phyloP scores from a whole-genome alignment of 2,888 invertebrate species.

The Carterocephalus palaemon region DNA sequence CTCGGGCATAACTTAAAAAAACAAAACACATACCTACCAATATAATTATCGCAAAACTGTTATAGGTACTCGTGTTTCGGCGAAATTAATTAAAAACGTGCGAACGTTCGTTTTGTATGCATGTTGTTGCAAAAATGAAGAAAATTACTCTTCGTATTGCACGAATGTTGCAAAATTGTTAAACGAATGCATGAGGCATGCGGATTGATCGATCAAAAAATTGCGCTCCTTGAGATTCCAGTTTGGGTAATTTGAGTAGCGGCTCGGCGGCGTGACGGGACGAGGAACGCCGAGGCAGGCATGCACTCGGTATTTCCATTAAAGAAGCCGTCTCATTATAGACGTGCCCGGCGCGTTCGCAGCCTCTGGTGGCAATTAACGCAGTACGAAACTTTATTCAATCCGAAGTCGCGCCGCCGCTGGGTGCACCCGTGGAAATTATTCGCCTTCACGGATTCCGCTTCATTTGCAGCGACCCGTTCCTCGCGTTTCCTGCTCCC shows the following conservation, averaged over 20 bases:
- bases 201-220: slow-evolving; percentile 17
- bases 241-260: slow-evolving; percentile 8
- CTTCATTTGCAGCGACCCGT: slow-evolving; percentile 46
- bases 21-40: not conserved
- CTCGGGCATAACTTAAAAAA: too few relatives aligned
- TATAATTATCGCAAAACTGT: not conserved
- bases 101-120: not conserved
- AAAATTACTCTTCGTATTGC: not conserved
- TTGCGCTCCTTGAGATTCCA: slow-evolving; percentile 13
- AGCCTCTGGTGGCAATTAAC: slow-evolving; percentile 63
- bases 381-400: slow-evolving; percentile 67
- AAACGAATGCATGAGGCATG: slow-evolving; percentile 5
- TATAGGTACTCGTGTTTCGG: too few relatives aligned
- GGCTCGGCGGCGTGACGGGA: slow-evolving; percentile 6
- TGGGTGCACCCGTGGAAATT: slow-evolving; percentile 47
- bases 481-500: slow-evolving; percentile 36
- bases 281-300: slow-evolving; percentile 29
- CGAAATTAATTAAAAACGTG: too few relatives aligned
- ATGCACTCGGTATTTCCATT: slow-evolving; percentile 68
- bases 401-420: slow-evolving; percentile 46
- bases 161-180: not conserved
- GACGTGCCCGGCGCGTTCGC: slow-evolving; percentile 55
- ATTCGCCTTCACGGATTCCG: slow-evolving; percentile 52
- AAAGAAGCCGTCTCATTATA: slow-evolving; percentile 74
- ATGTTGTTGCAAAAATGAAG: slow-evolving; percentile 1